Base-by-base conservation (phyloP, 2,113 vertebrate species). In the Alces alces region DNA sequence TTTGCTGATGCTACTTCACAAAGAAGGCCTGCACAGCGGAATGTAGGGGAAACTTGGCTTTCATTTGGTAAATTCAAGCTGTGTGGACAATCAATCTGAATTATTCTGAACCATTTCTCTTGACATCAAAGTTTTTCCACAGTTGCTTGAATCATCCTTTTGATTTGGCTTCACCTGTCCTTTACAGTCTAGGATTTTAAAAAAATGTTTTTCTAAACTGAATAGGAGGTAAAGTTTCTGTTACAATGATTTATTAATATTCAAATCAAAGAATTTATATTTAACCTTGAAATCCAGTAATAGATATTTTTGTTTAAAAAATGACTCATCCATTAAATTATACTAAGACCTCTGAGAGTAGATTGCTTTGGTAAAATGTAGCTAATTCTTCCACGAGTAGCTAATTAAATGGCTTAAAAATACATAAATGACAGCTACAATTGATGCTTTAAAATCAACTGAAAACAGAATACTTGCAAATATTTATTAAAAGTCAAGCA, bases 281-380 rank as follows among this genome's bases (percentile, higher is more conserved):
- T 95, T 95, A 93, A 86, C 30, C 7, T 27, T 86, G 58, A 86
- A 94, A 90, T 70, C 33, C 2, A 85, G 39, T 57, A 39, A 90
- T 76, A 90, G 90, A 47, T 58, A 80, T 89, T 93, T 97, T 96
- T 85, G 16, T 43, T 88, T 89, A 73, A 82, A 39, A 89, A 96
- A 66, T 7, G 33, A 73, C 90, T 84, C 23, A 70, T 60, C 9
- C 50, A 78, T 66, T 89, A 66, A 95, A 89, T 64, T 86, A 43
- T n/a, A 64, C 15, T 84, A 85, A 80, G n/a, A 93, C 50, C 45
- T 93, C 92, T 84, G 9, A 87, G 43, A 58, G 1, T 73, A 76
- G 27, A 17, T 70, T 88, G 43, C 14, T 95, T 79, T 80, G 28
- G 33, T 83, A 86, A 95, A 95, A 82, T 82, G 79, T 78, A 73